These are phyloP conservation scores for Anhinga rufa DNA, from an alignment of 2,113 vertebrate genomes.

Conservation along the genomic window DNA sequence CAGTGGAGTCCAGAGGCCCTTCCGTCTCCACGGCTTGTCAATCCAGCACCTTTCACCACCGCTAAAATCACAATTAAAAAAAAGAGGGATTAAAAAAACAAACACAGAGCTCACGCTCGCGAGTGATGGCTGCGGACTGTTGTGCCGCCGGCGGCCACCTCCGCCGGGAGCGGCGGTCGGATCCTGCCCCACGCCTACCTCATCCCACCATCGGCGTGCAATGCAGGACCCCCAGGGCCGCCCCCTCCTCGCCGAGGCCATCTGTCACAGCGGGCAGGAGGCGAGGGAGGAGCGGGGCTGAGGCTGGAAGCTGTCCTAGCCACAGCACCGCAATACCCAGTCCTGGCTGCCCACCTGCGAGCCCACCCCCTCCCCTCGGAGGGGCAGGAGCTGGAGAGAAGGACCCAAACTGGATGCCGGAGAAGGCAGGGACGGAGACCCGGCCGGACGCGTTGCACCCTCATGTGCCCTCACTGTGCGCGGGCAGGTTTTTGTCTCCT, in stretches of 20 bases:
- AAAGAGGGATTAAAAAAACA: constrained; percentile 61
- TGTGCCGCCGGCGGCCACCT: not conserved
- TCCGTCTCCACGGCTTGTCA: constrained; percentile 56
- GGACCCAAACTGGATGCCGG: accelerated
- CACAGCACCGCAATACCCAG: not conserved
- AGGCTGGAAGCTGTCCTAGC: accelerated
- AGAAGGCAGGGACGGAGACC: not conserved
- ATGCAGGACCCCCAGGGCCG: not conserved
- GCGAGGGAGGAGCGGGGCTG: accelerated
- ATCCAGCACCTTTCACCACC: constrained; percentile 58
- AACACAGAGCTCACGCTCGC: not conserved
- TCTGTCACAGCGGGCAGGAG: not conserved
- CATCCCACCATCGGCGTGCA: accelerated
- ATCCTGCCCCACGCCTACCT: accelerated
- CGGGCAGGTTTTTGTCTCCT: not conserved
- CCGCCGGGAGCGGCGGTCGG: accelerated
- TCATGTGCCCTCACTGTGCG: not conserved
- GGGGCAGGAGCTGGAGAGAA: not conserved
- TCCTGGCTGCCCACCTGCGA: not conserved
- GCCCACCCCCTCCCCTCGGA: not conserved
- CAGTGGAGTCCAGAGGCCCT: constrained; percentile 50
- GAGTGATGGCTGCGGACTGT: constrained; percentile 2
- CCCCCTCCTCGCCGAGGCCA: accelerated
- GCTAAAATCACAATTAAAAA: constrained; percentile 57
- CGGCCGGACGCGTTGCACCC: accelerated